phyloP scores from a whole-genome alignment of 2,113 vertebrate species.

The Bungarus multicinctus region DNA sequence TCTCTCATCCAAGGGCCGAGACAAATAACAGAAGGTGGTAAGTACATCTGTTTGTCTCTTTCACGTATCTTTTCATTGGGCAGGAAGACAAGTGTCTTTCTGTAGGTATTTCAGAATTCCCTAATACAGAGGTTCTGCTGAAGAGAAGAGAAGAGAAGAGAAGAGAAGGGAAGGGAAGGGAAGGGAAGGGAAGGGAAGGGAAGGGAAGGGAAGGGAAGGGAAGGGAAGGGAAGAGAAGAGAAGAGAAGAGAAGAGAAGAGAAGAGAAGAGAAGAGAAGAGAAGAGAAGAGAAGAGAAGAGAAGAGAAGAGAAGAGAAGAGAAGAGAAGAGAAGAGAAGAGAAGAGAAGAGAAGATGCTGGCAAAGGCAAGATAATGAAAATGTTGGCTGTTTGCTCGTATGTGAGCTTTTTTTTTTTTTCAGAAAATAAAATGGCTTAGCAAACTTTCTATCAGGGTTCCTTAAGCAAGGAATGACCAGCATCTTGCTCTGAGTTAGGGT shows the following conservation, averaged over 20 bases:
- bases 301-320: no score
- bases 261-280: no score
- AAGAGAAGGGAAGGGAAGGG: no score
- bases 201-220: no score
- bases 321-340: no score
- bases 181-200: no score
- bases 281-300: no score
- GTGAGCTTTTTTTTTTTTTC: no score
- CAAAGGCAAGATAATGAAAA: neutral
- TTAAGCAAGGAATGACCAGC: neutral
- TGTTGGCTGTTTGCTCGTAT: neutral
- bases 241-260: no score
- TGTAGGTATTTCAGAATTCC: neutral
- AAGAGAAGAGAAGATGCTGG: conserved; percentile 6
- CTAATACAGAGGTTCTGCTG: neutral
- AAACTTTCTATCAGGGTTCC: conserved; percentile 1
- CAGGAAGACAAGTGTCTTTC: neutral
- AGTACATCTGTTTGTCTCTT: neutral
- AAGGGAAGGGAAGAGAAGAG: no score
- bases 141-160: conserved; percentile 10
- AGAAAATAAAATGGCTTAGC: neutral
- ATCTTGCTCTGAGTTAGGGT: neutral
- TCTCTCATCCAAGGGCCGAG: neutral
- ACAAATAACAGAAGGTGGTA: conserved; percentile 1
- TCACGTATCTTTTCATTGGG: neutral